These are phyloP conservation scores for Eidolon dupreanum DNA, from an alignment of 2,797 vertebrate genomes.

Conservation along the genomic window DNA sequence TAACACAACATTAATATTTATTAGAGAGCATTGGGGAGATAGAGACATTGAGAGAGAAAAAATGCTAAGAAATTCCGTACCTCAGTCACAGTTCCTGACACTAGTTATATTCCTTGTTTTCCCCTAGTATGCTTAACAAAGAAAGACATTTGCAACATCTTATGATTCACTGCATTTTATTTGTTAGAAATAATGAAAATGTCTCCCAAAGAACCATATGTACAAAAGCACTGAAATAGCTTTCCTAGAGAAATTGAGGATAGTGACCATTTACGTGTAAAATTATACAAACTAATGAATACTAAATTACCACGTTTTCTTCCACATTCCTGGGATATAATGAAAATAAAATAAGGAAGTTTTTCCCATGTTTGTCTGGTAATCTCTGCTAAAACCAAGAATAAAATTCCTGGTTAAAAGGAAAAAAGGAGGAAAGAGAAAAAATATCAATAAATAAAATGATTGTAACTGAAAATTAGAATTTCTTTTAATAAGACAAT, in stretches of 20 bases:
- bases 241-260: background rate
- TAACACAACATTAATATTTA: background rate
- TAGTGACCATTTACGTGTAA: background rate
- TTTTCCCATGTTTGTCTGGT: background rate
- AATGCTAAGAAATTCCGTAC: background rate
- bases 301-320: background rate
- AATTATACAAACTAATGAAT: background rate
- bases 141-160: background rate
- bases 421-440: background rate
- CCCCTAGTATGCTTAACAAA: background rate
- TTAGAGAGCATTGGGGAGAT: background rate
- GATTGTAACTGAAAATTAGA: background rate
- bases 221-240: background rate
- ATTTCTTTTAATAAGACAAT: background rate
- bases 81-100: background rate
- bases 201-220: background rate
- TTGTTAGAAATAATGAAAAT: slow-evolving; percentile 46
- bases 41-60: background rate
- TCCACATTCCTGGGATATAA: background rate
- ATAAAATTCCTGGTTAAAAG: background rate
- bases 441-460: background rate
- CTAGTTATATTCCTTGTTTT: background rate
- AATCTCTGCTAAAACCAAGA: background rate
- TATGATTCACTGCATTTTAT: background rate
- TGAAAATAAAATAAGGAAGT: background rate